Conservation (phyloP, 2,888 invertebrate species). For the Caenorhabditis panamensis region DNA sequence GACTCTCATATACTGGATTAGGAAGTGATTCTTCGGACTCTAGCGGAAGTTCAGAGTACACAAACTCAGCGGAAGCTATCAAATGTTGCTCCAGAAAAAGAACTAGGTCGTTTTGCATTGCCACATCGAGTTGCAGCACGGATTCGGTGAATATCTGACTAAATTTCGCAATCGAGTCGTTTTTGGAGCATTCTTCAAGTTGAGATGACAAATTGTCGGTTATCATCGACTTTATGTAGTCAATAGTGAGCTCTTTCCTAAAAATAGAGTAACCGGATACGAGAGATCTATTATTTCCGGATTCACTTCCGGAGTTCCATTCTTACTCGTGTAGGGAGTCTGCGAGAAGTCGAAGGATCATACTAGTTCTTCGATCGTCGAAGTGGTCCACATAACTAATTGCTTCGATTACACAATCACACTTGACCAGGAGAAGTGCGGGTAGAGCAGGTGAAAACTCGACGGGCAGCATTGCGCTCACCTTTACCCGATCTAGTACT, state of each 20-base stretch:
- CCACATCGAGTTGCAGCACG: constrained; percentile 51
- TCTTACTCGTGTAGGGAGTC: constrained; percentile 57
- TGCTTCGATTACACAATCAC: constrained; percentile 58
- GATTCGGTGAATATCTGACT: constrained; percentile 40
- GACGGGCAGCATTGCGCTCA: constrained; percentile 53
- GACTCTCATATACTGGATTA: constrained; percentile 47
- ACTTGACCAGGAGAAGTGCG: constrained; percentile 60
- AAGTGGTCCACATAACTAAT: constrained; percentile 66
- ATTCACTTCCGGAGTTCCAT: neutral
- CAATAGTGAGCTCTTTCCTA: constrained; percentile 45
- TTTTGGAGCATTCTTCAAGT: constrained; percentile 30
- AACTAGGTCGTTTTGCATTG: constrained; percentile 44
- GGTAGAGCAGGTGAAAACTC: constrained; percentile 67
- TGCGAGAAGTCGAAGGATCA: constrained; percentile 56
- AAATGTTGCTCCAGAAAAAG: constrained; percentile 42
- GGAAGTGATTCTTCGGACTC: constrained; percentile 37
- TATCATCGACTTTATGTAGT: constrained; percentile 49
- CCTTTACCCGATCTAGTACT: constrained; percentile 38
- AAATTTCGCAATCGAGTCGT: constrained; percentile 26
- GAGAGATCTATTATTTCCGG: neutral
- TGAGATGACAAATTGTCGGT: constrained; percentile 37
- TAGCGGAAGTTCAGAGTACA: constrained; percentile 42
- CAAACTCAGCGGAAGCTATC: constrained; percentile 31
- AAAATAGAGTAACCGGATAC: constrained; percentile 5
- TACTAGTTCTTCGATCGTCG: constrained; percentile 61